Percentiles rank a stretch among this genome's conserved stretches.
Conservation (phyloP, 2,888 invertebrate genomes). For the Cryptocheilus praepositus region DNA sequence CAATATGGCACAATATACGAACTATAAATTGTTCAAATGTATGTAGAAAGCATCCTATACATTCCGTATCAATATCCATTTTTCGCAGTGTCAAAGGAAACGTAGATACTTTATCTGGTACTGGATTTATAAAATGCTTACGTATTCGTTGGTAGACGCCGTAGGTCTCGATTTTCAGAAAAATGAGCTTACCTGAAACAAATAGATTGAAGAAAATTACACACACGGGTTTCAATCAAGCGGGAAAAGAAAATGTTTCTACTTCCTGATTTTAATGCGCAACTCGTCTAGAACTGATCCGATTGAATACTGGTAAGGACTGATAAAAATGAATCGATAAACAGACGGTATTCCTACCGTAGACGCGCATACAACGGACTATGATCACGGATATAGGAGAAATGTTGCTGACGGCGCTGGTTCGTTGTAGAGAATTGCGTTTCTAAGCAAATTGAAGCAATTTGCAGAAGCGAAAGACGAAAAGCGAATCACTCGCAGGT, state of each 20-base stretch:
- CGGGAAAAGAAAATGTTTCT: not conserved
- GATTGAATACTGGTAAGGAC: not conserved
- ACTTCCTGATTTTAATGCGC: not conserved
- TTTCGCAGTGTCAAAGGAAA: no score
- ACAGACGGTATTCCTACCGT: no score
- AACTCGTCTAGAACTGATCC: not conserved
- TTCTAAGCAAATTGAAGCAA: no score
- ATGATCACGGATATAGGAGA: no score
- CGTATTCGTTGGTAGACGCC: not conserved
- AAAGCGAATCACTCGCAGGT: no score
- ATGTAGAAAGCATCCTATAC: not conserved
- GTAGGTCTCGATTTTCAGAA: not conserved
- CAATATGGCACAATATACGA: not conserved
- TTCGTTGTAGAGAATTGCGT: no score
- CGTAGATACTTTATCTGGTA: not conserved
- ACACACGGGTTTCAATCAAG: no score
- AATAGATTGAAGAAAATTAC: not conserved
- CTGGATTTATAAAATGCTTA: not conserved
- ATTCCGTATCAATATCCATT: not conserved
- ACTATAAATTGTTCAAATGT: not conserved
- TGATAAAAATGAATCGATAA: no score
- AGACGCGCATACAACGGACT: no score
- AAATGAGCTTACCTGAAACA: slow-evolving; percentile 12
- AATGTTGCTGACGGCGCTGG: no score
- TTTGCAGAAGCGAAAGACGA: no score